A percentile compares a stretch with the other conserved stretches of the same genome.
Conservation (phyloP, 1,140 invertebrate genomes). For the Dendrolimus punctatus region DNA sequence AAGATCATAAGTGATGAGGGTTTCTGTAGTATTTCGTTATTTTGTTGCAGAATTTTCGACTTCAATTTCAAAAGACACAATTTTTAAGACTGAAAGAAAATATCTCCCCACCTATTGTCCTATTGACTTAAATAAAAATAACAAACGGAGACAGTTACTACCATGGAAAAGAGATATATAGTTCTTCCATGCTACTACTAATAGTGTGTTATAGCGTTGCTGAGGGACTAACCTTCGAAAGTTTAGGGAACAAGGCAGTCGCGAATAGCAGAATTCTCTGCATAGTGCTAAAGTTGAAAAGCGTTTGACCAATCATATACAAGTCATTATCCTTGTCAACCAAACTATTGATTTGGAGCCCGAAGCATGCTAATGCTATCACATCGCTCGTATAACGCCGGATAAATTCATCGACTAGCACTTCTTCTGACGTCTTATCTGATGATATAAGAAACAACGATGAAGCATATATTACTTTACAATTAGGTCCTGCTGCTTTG, state of each 20-base stretch:
- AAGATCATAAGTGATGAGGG: too few relatives aligned
- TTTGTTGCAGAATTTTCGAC: too few relatives aligned
- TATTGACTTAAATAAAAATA: too few relatives aligned
- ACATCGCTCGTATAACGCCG: neutral
- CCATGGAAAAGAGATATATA: too few relatives aligned
- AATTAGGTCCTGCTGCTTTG: too few relatives aligned
- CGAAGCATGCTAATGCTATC: neutral
- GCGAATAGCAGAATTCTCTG: neutral
- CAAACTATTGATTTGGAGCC: neutral
- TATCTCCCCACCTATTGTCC: too few relatives aligned
- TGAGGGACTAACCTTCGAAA: neutral
- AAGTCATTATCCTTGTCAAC: constrained; percentile 1
- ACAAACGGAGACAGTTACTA: too few relatives aligned
- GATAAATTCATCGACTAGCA: neutral
- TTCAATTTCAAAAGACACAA: too few relatives aligned
- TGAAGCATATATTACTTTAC: too few relatives aligned
- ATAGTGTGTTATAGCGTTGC: neutral
- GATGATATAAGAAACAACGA: neutral
- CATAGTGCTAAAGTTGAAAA: neutral
- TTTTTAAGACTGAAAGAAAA: too few relatives aligned
- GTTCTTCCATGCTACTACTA: too few relatives aligned
- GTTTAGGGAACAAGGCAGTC: neutral
- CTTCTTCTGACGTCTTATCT: neutral
- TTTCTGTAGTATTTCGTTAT: too few relatives aligned
- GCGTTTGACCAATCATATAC: neutral